Base-by-base conservation (phyloP, 2,888 invertebrate species). In the Scrobipalpa atriplicella region DNA sequence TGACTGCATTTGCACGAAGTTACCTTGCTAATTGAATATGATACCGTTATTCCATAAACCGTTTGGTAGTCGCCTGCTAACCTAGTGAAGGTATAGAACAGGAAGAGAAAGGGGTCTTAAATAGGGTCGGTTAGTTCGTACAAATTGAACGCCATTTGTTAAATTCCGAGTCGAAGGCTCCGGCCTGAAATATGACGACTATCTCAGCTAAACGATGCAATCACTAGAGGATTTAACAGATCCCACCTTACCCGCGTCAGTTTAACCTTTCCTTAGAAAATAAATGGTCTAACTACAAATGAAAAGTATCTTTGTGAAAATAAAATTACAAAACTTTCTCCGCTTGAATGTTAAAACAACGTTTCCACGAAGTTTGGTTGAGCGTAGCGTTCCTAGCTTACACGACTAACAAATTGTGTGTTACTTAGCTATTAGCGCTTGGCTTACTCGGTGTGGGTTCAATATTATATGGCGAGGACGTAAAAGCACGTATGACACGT, bases 131-230 rank as follows among this genome's bases (percentile, higher is more conserved):
- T 72, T 70, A 71, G 73, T 69, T 72, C 69, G 78, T 80, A 87
- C 83, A 87, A 89, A 88, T 87, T 79, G 71, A 72, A 74, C 73
- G 73, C 79, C 78, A 86, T 90, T 89, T 88, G 85, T 89, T 82
- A 83, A 83, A 87, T 80, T 83, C 82, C 77, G 78, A 85, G 84
- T 80, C 80, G 76, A 83, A 83, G 82, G 82, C 83, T 83, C 78
- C 75, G 73, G 78, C 77, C 76, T 90, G 90, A 92, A 88, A 89
- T 87, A 92, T 89, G 84, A 86, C 83, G 79, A 86, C 90, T 84
- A 89, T 91, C 84, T 80, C 81, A 74, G 80, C 82, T 85, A 88
- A 92, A 87, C 83, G 91, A 86, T 85, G 87, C 92, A 89, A 92
- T 92, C 91, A 87, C 85, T 78, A 79, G 81, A 78, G 89, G 90